Conservation (phyloP, 92 coral and sea anemone species). For the Zoanthus solanderi region DNA sequence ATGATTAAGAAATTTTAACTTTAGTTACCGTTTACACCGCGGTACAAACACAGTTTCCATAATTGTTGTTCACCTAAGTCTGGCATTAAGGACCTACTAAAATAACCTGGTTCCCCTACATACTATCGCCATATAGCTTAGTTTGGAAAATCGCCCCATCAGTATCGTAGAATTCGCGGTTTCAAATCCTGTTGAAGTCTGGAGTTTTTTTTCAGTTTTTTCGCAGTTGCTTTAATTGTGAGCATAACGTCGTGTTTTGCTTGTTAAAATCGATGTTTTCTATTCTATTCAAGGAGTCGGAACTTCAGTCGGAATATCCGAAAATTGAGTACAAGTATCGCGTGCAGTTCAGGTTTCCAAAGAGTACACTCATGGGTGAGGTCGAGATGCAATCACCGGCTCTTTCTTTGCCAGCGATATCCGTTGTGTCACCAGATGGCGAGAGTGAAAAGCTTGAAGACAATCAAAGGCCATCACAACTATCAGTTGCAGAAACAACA, state of each 20-base stretch:
- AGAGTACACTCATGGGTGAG: slow-evolving; percentile 30
- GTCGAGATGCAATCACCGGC: slow-evolving; percentile 47
- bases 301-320: slow-evolving; percentile 79
- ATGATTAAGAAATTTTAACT: too few relatives aligned
- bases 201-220: background rate
- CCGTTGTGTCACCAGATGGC: slow-evolving; percentile 56
- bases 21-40: too few relatives aligned
- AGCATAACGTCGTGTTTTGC: background rate
- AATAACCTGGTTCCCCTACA: too few relatives aligned
- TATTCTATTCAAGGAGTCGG: slow-evolving; percentile 79
- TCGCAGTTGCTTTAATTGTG: background rate
- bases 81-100: too few relatives aligned
- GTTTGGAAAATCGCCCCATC: too few relatives aligned
- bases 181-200: too few relatives aligned
- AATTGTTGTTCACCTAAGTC: too few relatives aligned
- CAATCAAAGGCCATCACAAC: background rate
- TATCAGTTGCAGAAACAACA: background rate
- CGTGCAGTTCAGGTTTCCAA: slow-evolving; percentile 86
- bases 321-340: slow-evolving; percentile 92
- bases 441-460: slow-evolving; percentile 48
- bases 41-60: too few relatives aligned
- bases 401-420: slow-evolving; percentile 66
- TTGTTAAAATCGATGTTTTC: background rate
- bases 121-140: too few relatives aligned
- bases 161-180: too few relatives aligned